A percentile compares a stretch with the other conserved stretches of the same genome.
phyloP scores from a whole-genome alignment of 2,113 vertebrate genomes.

The Notothenia coriiceps region DNA sequence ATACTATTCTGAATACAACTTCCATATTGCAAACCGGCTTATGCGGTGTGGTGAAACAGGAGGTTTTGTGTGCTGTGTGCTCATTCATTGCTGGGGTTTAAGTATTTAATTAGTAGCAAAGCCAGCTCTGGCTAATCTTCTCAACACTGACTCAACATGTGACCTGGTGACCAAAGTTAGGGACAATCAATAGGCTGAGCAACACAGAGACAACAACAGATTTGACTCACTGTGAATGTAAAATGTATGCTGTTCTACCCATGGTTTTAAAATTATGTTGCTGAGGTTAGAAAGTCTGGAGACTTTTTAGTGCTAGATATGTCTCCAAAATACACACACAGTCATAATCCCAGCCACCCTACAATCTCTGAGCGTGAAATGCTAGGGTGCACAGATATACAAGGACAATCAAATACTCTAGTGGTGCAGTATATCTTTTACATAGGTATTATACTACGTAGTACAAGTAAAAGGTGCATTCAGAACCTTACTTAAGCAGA shows the following conservation, averaged over 20 bases:
- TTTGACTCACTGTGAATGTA: slow-evolving; percentile 32
- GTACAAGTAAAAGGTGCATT: too few relatives aligned
- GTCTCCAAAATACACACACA: not conserved
- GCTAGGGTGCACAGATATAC: slow-evolving; percentile 23
- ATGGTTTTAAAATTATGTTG: slow-evolving; percentile 13
- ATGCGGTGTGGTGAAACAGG: slow-evolving; percentile 46
- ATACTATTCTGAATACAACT: slow-evolving; percentile 4
- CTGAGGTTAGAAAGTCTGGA: slow-evolving; percentile 34
- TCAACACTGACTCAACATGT: slow-evolving; percentile 84
- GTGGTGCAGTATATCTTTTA: too few relatives aligned
- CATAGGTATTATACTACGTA: too few relatives aligned
- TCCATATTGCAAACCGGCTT: slow-evolving; percentile 43
- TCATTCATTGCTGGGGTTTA: slow-evolving; percentile 83
- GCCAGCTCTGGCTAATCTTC: slow-evolving; percentile 82
- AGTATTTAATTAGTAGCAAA: slow-evolving; percentile 86
- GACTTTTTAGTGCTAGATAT: not conserved
- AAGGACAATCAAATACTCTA: too few relatives aligned
- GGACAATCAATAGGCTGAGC: slow-evolving; percentile 73
- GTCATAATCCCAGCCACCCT: not conserved
- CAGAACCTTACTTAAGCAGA: too few relatives aligned
- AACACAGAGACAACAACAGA: slow-evolving; percentile 61
- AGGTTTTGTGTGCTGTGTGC: slow-evolving; percentile 73
- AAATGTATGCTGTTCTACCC: slow-evolving; percentile 1
- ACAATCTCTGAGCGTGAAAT: slow-evolving; percentile 11
- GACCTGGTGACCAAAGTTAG: slow-evolving; percentile 76